These are phyloP conservation scores for Parapristionchus giblindavisi DNA, from an alignment of 2,888 invertebrate genomes.

Conservation along the genomic window DNA sequence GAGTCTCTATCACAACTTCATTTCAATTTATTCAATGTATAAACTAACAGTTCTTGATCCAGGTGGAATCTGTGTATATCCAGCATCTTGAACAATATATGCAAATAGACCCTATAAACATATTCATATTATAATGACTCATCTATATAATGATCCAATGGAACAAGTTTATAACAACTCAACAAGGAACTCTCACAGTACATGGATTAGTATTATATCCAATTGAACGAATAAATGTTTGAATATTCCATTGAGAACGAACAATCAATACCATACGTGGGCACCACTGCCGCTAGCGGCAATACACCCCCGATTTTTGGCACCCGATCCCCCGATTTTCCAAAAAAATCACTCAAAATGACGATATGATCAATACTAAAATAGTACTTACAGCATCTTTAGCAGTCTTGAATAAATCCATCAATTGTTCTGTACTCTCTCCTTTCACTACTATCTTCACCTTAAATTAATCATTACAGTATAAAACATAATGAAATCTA, in stretches of 20 bases:
- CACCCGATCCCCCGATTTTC: too few species aligned
- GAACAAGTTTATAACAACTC: too few species aligned
- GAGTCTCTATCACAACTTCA: background rate
- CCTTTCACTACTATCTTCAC: constrained; percentile 69
- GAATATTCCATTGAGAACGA: too few species aligned
- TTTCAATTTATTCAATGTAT: background rate
- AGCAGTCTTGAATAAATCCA: constrained; percentile 71
- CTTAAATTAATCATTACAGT: constrained; percentile 22
- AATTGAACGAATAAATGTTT: too few species aligned
- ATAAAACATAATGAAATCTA: background rate
- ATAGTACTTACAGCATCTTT: constrained; percentile 60
- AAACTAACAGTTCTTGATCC: constrained; percentile 71
- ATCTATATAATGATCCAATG: too few species aligned
- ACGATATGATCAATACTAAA: background rate
- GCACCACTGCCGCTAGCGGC: too few species aligned
- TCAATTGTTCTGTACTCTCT: constrained; percentile 71
- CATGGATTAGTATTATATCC: too few species aligned
- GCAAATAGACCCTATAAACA: constrained; percentile 69
- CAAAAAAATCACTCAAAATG: background rate
- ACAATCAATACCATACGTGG: too few species aligned
- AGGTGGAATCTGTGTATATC: constrained; percentile 73
- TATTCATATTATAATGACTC: background rate
- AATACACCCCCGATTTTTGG: too few species aligned
- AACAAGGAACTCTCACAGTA: too few species aligned
- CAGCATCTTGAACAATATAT: constrained; percentile 74